These are phyloP conservation scores for Heloderma charlesbogerti DNA, from an alignment of 2,113 vertebrate genomes.

Conservation along the genomic window DNA sequence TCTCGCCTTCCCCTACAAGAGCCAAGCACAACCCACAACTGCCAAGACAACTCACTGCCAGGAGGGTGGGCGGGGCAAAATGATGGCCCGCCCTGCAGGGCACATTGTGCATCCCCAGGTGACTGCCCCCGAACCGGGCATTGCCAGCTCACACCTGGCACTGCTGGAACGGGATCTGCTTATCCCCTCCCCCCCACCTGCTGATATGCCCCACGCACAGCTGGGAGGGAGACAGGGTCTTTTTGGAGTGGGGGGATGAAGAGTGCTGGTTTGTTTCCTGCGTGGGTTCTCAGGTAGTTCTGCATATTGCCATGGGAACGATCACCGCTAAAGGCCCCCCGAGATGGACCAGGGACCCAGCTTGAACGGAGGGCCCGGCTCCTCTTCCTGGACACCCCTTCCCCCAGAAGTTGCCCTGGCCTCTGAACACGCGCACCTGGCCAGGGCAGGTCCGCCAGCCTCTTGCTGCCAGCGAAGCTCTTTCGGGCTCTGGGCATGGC, in stretches of 20 bases:
- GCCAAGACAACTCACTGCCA: conserved; percentile 40
- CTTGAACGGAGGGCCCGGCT: not conserved
- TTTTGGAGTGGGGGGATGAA: not conserved
- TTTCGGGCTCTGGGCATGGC: not conserved
- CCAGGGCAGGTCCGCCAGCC: not conserved
- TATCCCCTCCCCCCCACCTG: not conserved
- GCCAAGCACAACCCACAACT: conserved; percentile 25
- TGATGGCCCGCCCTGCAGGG: not conserved
- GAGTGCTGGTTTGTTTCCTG: not conserved
- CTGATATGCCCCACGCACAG: not conserved
- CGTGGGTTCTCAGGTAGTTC: not conserved
- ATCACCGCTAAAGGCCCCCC: too few species aligned
- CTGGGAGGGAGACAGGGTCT: not conserved
- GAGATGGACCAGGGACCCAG: not conserved
- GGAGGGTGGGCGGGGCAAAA: not conserved
- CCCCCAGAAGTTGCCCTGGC: too few species aligned
- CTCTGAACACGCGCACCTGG: not conserved
- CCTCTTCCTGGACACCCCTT: not conserved
- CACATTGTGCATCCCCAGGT: not conserved
- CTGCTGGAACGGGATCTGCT: not conserved
- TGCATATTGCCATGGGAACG: not conserved
- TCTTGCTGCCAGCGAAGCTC: not conserved
- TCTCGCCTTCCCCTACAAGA: not conserved
- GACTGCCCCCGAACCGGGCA: not conserved
- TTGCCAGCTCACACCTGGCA: not conserved